Evolutionary conservation across 2,113 vertebrate species (phyloP), one percentile per base, ranked within the genome.

Genomic region (Perccottus glenii): DNA sequence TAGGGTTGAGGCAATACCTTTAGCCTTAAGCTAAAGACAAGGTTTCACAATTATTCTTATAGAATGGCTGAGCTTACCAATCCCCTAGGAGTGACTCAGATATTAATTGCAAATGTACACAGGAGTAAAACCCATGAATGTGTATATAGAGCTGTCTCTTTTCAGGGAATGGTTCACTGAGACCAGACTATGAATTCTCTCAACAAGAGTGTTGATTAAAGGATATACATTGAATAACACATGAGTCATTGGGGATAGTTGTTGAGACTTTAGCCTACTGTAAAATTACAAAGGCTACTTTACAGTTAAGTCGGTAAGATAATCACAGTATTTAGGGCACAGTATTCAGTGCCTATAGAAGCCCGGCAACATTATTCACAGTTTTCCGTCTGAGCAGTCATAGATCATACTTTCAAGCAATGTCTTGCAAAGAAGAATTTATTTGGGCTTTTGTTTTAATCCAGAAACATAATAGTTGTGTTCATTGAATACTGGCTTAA

Each of bases 31-130:
- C 68, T 81, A 80, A 53, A 77, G 78, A 50, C 64, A 6, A 6
- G 67, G 76, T 82, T 82, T 80, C 81, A 87, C 85, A 83, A 85
- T 65, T 62, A 47, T 2, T 6, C 27, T 16, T 67, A 56, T 49
- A 58, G 65, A 71, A 68, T 57, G 14, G 52, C 19, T 16, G 5
- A 48, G 12, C 64, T 68, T 66, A 50, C 67, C 64, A 56, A 36
- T 68, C 73, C n/a, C 16, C 46, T 48, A 9, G 6, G 12, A n/a
- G 44, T 83, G 86, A 87, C 64, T 85, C 79, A 79, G 19, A 44
- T 44, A 43, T 62, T 64, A 64, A 73, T 79, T 76, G 69, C 33
- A 12, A 8, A 71, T 38, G 53, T 63, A 40, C 55, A 65, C 36
- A 5, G 11, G 10, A 33, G 3, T 19, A 14, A 6, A 19, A 36